These are phyloP conservation scores for Drosophila melanosoma DNA, from an alignment of 2,888 invertebrate genomes.

Conservation along the genomic window DNA sequence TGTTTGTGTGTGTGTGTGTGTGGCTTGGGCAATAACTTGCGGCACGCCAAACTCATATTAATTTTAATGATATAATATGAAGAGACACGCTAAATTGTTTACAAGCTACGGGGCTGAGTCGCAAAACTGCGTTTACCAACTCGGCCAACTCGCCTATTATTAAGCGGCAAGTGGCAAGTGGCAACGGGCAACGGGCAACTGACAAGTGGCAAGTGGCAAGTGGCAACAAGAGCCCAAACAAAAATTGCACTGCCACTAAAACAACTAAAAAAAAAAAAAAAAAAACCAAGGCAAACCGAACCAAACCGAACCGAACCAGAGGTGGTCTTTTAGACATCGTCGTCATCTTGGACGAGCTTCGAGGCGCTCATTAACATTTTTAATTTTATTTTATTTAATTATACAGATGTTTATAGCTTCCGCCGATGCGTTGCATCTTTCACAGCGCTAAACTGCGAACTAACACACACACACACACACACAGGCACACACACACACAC, in stretches of 20 bases:
- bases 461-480: slow-evolving; percentile 41
- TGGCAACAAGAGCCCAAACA: slow-evolving; percentile 17
- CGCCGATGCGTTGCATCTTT: slow-evolving; percentile 73
- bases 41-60: slow-evolving; percentile 77
- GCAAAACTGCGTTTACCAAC: slow-evolving; percentile 50
- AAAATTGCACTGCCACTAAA: slow-evolving; percentile 16
- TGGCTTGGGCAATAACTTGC: slow-evolving; percentile 59
- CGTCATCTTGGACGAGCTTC: slow-evolving; percentile 18
- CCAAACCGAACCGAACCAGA: not conserved
- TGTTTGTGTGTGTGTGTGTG: slow-evolving; percentile 11
- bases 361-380: slow-evolving; percentile 74
- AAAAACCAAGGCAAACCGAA: not conserved
- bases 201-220: slow-evolving; percentile 17
- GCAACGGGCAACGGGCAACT: slow-evolving; percentile 8
- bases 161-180: slow-evolving; percentile 15
- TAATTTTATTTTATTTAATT: slow-evolving; percentile 82
- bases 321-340: slow-evolving; percentile 2
- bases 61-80: slow-evolving; percentile 81
- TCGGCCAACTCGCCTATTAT: slow-evolving; percentile 18
- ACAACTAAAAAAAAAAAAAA: not conserved
- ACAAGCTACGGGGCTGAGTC: slow-evolving; percentile 64
- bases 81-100: slow-evolving; percentile 79
- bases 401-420: slow-evolving; percentile 79
- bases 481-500: slow-evolving; percentile 11
- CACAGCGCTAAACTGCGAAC: slow-evolving; percentile 74